Base-by-base conservation (phyloP, 1,140 invertebrate genomes). In the Cylas formicarius region DNA sequence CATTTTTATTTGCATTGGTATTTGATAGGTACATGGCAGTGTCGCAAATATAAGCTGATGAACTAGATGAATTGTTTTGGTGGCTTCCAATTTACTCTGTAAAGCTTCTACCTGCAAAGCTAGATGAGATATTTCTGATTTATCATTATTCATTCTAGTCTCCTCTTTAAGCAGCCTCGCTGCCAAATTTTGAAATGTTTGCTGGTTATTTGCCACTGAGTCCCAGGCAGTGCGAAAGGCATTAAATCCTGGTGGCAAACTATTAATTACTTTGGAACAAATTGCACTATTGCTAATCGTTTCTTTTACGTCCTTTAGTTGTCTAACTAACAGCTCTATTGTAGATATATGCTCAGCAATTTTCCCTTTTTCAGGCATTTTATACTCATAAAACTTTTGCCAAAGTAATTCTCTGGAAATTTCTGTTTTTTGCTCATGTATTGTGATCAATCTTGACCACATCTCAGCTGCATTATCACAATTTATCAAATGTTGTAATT, bases 381-480 rank as follows among this genome's bases (percentile, higher is more conserved):
- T 41, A 41, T 16, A 32, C 21, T 31, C 17, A 41, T 41, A 41
- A 32, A 41, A 41, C 7, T 18, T 34, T 18, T 41, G 38, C 26
- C 26, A 41, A 34, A 41, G 38, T 22, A 34, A 54, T 48, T 29
- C 53, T 48, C 0, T 59, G 32, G 18, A 47, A 23, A 16, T 37
- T 16, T 37, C 34, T 33, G 13, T 47, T 53, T 65, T 65, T 16
- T 66, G 58, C 27, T 67, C 66, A 31, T 66, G 65, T 1, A 67
- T 47, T 18, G 54, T 48, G 0, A 37, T 18, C 1, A 67, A 32
- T 16, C 59, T 59, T 8, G 34, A 36, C 65, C 65, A 70, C 62
- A 67, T 69, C 31, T 56, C 55, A 6, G 57, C 57, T 18, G 61
- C 48, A 32, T 35, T 52, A 13, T 39, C 26, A 38, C 60, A 66